These are phyloP conservation scores for Pollachius pollachius DNA, from an alignment of 2,113 vertebrate genomes.

Conservation along the genomic window DNA sequence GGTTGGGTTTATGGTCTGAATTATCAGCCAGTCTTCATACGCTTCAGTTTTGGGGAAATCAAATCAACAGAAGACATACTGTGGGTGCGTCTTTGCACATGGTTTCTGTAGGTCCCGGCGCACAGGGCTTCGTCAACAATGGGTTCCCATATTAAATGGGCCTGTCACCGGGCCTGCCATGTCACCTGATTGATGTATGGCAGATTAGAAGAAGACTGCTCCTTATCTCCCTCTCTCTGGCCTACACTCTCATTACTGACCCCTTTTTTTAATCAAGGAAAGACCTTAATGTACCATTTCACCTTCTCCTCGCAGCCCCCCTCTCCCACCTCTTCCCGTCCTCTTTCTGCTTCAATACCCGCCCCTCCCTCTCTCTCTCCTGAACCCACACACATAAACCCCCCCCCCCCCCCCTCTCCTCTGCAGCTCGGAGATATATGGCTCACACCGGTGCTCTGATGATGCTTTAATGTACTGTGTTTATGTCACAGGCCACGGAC, in stretches of 20 bases:
- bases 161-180: conserved; percentile 9
- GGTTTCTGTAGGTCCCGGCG: no score
- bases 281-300: conserved; percentile 71
- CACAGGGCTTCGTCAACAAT: not conserved
- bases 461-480: conserved; percentile 74
- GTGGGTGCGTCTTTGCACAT: no score
- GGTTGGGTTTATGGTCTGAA: no score
- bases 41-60: no score
- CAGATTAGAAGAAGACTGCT: conserved; percentile 41
- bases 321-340: conserved; percentile 13
- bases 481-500: conserved; percentile 75
- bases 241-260: conserved; percentile 65
- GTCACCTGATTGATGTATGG: conserved; percentile 46
- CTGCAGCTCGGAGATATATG: conserved; percentile 69
- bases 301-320: conserved; percentile 59
- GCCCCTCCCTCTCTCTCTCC: conserved; percentile 30
- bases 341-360: conserved; percentile 35
- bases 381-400: conserved; percentile 1
- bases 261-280: conserved; percentile 67
- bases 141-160: not conserved
- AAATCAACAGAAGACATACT: no score
- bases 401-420: not conserved
- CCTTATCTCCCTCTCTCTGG: conserved; percentile 16
- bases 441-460: conserved; percentile 70
- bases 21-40: no score